Base-by-base conservation (phyloP, 1,140 invertebrate genomes). In the Chironomus striatipennis region DNA sequence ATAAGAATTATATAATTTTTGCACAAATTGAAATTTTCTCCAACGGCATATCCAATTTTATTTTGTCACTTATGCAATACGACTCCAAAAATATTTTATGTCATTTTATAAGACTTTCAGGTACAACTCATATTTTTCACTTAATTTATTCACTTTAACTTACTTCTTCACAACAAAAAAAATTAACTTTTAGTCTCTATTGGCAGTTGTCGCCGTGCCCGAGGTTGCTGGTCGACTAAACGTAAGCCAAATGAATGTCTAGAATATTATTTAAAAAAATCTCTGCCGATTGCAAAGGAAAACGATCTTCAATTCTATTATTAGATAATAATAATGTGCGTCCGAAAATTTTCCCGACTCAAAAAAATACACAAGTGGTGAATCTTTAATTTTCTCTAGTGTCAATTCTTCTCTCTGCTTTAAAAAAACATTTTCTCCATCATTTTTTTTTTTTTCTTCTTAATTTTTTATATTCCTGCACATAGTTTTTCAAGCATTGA, bases 141-240 rank as follows among this genome's bases (percentile, higher is more conserved):
- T 70, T 18, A 70, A 18, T 1, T 70, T 4, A 70, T 18, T 20
- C 18, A 20, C 18, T 70, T 1, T 21, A 18, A n/a, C 65, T 70
- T 70, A 70, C 65, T 70, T 70, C 65, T 21, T 70, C 65, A 70
- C 47, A 70, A 20, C 64, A 70, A 70, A 18, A 21, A 20, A 70
- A 70, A 70, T 5, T 70, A 70, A 18, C 8, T 9, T 18, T 18
- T 21, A 70, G 65, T 70, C 17, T 21, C 9, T 18, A 21, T 17
- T 18, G 65, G 65, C 65, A 70, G 65, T 21, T 70, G 17, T 20
- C n/a, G 65, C 20, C 18, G n/a, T 17, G n/a, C n/a, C 20, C 18
- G 65, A 70, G 65, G 65, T 17, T 70, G 65, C 18, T 18, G 65
- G 65, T 70, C 65, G 65, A 70, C 65, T 70, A 70, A 70, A 7